These are phyloP conservation scores for Ceratina japonica DNA, from an alignment of 1,140 invertebrate species.

Conservation along the genomic window DNA sequence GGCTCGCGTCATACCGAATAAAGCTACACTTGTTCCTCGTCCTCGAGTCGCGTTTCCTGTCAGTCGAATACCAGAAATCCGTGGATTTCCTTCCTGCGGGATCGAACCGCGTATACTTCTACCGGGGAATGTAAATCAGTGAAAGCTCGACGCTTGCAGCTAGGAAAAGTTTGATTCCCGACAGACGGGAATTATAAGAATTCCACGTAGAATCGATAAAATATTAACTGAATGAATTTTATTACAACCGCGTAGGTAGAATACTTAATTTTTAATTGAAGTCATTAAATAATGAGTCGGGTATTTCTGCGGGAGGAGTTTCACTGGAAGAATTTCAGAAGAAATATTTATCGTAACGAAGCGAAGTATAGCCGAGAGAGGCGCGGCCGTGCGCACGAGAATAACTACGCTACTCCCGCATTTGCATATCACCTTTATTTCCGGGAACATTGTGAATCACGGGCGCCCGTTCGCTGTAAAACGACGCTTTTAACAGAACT, in stretches of 20 bases:
- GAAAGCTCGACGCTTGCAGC: no score
- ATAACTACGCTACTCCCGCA: slow-evolving; percentile 40
- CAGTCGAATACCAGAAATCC: background rate
- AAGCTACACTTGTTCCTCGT: background rate
- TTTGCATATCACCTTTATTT: slow-evolving; percentile 57
- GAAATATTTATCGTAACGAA: slow-evolving; percentile 50
- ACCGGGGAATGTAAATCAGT: background rate
- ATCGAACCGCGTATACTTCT: background rate
- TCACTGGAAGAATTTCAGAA: slow-evolving; percentile 2
- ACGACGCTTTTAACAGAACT: slow-evolving; percentile 32
- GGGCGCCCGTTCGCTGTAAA: background rate
- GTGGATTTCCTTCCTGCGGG: background rate
- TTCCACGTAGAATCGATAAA: no score
- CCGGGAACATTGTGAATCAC: slow-evolving; percentile 36
- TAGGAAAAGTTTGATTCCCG: no score
- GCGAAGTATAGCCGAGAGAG: slow-evolving; percentile 4
- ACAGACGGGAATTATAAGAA: no score
- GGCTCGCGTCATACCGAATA: background rate
- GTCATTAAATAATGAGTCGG: no score
- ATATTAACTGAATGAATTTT: no score
- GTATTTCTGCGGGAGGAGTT: background rate
- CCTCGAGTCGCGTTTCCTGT: background rate
- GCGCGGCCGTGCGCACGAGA: slow-evolving; percentile 21
- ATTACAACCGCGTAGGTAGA: no score
- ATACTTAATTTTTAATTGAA: no score